These are phyloP conservation scores for Leptopterna dolabrata DNA, from an alignment of 2,888 invertebrate species.

Conservation along the genomic window DNA sequence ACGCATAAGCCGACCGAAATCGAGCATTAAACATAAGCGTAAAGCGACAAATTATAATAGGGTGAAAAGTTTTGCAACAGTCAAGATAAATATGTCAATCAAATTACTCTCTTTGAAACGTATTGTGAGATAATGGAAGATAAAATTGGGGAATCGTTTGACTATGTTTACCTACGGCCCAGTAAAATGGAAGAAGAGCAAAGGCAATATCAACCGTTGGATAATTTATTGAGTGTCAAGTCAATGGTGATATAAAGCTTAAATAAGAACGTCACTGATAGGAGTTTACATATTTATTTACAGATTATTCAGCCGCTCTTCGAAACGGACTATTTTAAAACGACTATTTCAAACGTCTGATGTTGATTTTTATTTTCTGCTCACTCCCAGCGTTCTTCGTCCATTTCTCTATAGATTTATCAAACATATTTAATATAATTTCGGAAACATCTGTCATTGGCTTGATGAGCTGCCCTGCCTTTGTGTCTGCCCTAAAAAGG, in stretches of 20 bases:
- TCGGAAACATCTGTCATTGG: no score
- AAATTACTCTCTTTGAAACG: not conserved
- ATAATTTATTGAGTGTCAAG: constrained; percentile 40
- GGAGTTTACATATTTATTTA: constrained; percentile 7
- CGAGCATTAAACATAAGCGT: no score
- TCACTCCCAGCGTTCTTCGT: not conserved
- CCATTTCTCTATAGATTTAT: not conserved
- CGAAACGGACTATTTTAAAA: not conserved
- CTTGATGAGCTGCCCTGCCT: no score
- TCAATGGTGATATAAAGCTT: constrained; percentile 30
- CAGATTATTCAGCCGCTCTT: not conserved
- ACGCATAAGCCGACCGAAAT: no score
- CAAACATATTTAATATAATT: no score
- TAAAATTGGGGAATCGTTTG: not conserved
- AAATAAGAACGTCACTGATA: constrained; percentile 16
- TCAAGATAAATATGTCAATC: constrained; percentile 7
- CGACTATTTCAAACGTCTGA: not conserved
- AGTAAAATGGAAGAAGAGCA: not conserved
- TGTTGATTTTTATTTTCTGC: not conserved
- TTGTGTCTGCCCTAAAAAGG: no score
- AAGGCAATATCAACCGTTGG: not conserved
- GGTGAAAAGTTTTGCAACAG: not conserved
- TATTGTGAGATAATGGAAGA: not conserved
- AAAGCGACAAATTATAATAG: not conserved
- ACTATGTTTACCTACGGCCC: not conserved